Conservation (phyloP, 2,888 invertebrate genomes). For the Eucera pruinosa region DNA sequence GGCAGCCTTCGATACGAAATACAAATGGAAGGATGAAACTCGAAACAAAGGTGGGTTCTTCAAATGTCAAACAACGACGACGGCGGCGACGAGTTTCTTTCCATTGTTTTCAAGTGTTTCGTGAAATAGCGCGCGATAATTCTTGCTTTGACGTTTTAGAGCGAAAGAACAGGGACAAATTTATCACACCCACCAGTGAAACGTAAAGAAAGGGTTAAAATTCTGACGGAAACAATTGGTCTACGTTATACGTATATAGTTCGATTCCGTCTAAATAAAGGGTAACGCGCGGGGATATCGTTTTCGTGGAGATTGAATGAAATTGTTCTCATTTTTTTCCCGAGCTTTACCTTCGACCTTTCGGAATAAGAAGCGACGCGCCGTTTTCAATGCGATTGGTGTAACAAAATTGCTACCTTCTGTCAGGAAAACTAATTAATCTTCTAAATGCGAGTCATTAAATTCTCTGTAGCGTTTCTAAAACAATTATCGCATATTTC, state of each 20-base stretch:
- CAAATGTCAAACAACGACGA: slow-evolving; percentile 44
- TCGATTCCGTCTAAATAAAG: not conserved
- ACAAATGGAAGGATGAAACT: slow-evolving; percentile 1
- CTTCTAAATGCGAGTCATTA: not conserved
- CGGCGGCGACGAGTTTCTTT: not conserved
- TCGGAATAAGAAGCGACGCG: no score
- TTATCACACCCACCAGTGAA: no score
- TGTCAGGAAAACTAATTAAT: not conserved
- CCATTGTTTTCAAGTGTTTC: not conserved
- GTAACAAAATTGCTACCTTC: not conserved
- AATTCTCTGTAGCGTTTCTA: not conserved
- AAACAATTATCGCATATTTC: no score
- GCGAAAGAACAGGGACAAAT: not conserved
- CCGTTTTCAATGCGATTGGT: no score
- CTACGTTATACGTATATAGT: not conserved
- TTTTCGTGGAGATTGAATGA: not conserved
- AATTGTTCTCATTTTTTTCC: not conserved
- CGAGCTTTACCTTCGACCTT: slow-evolving; percentile 9
- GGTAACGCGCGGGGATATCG: not conserved
- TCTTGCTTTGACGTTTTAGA: not conserved
- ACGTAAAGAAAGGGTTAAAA: not conserved
- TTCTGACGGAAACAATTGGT: slow-evolving; percentile 2
- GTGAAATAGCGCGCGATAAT: not conserved
- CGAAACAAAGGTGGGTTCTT: slow-evolving; percentile 17
- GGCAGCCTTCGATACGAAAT: slow-evolving; percentile 6